These are phyloP conservation scores for Lacerta viridis DNA, from an alignment of 2,797 vertebrate genomes.

Conservation along the genomic window DNA sequence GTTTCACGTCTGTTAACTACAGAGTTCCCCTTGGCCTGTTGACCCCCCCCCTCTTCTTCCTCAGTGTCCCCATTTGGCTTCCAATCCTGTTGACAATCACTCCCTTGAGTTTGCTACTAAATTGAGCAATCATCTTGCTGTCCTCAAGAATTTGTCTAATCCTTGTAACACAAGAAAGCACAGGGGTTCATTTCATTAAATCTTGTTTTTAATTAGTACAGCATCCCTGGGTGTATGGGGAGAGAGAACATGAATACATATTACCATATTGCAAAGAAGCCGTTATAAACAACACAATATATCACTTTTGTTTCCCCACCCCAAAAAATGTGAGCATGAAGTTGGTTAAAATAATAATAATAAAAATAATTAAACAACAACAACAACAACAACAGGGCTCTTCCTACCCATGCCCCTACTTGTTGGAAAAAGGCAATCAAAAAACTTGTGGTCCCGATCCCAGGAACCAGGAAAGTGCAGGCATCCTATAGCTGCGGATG, in stretches of 20 bases:
- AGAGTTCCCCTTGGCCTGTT: no score
- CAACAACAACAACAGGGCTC: neutral
- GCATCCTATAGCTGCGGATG: no score
- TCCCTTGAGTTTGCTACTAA: no score
- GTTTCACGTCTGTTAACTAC: neutral
- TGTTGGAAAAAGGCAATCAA: neutral
- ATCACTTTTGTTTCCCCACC: constrained; percentile 57
- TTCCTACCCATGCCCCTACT: neutral
- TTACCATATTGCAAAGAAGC: constrained; percentile 63
- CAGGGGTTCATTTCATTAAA: constrained; percentile 56
- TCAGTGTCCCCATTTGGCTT: neutral
- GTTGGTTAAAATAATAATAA: constrained; percentile 53
- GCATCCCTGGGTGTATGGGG: constrained; percentile 56
- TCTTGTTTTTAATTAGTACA: constrained; percentile 74
- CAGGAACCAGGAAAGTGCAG: neutral
- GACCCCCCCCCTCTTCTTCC: neutral
- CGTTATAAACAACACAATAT: constrained; percentile 62
- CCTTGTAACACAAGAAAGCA: constrained; percentile 27
- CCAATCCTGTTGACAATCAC: neutral
- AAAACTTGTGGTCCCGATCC: neutral
- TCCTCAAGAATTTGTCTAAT: neutral
- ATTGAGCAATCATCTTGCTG: neutral
- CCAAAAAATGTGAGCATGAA: constrained; percentile 53
- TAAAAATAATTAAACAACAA: constrained; percentile 18
- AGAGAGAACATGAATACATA: constrained; percentile 56